Conservation (phyloP, 2,113 vertebrate species). For the Synodontis membranacea region DNA sequence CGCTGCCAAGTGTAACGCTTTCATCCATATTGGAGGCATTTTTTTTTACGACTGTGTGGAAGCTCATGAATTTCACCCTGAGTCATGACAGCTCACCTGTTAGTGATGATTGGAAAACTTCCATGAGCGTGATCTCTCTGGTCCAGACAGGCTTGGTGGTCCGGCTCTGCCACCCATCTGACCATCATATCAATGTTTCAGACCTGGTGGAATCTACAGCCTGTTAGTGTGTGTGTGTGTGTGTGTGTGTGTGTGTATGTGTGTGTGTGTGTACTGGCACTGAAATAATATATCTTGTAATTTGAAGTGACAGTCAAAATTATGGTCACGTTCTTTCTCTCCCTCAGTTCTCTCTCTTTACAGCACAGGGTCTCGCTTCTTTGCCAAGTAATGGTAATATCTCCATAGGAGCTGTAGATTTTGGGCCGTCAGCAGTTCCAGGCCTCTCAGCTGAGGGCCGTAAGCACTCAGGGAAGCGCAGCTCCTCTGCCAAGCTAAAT, state of each 20-base stretch:
- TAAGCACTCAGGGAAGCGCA: conserved; percentile 81
- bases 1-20: background rate
- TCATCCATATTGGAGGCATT: conserved; percentile 16
- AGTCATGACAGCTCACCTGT: conserved; percentile 48
- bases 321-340: conserved; percentile 40
- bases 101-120: conserved; percentile 45
- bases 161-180: conserved; percentile 31
- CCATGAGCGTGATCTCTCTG: conserved; percentile 66
- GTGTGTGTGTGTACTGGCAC: background rate
- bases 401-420: conserved; percentile 45
- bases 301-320: conserved; percentile 49
- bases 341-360: conserved; percentile 36
- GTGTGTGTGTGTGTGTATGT: conserved; percentile 3
- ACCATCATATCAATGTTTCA: conserved; percentile 31
- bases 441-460: conserved; percentile 83
- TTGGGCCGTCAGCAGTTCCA: conserved; percentile 59
- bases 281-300: conserved; percentile 40
- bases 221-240: conserved; percentile 20
- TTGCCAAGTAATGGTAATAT: conserved; percentile 49
- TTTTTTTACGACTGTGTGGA: conserved; percentile 4
- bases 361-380: conserved; percentile 23
- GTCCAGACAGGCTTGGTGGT: conserved; percentile 42
- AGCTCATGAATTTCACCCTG: background rate
- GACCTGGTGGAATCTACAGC: conserved; percentile 21
- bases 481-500: conserved; percentile 86